phyloP scores from a whole-genome alignment of 2,888 invertebrate species.

The Perizoma flavofasciatum region DNA sequence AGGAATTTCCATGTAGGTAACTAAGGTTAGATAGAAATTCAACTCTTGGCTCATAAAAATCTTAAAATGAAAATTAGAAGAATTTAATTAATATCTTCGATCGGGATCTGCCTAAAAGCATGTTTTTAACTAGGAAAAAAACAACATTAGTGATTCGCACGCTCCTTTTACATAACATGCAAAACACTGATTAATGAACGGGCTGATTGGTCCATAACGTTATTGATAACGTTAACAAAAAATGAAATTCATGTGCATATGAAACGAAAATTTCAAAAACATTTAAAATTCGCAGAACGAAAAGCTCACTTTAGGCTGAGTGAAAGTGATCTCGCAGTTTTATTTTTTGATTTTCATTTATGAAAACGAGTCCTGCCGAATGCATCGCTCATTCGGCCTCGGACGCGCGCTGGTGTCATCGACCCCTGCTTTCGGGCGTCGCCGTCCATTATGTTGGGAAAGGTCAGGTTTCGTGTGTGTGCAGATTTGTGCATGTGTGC shows the following conservation, averaged over 20 bases:
- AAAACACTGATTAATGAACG: too few relatives aligned
- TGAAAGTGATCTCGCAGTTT: constrained; percentile 36
- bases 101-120: too few relatives aligned
- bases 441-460: constrained; percentile 73
- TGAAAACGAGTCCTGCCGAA: constrained; percentile 67
- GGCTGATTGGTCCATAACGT: not conserved
- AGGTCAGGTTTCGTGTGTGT: constrained; percentile 71
- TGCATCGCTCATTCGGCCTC: constrained; percentile 70
- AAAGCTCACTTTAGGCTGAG: constrained; percentile 27
- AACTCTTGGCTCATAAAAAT: too few relatives aligned
- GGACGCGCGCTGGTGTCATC: constrained; percentile 61
- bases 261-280: constrained; percentile 11
- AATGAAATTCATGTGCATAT: not conserved
- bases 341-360: constrained; percentile 50
- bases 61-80: too few relatives aligned
- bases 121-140: too few relatives aligned
- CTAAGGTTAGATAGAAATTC: too few relatives aligned
- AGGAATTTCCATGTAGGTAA: too few relatives aligned
- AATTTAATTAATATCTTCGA: too few relatives aligned
- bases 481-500: constrained; percentile 51
- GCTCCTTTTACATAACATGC: too few relatives aligned
- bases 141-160: too few relatives aligned
- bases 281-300: constrained; percentile 21
- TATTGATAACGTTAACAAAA: not conserved
- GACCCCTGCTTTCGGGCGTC: constrained; percentile 75